Conservation (phyloP, 2,797 vertebrate species). For the Phataginus tetradactyla region DNA sequence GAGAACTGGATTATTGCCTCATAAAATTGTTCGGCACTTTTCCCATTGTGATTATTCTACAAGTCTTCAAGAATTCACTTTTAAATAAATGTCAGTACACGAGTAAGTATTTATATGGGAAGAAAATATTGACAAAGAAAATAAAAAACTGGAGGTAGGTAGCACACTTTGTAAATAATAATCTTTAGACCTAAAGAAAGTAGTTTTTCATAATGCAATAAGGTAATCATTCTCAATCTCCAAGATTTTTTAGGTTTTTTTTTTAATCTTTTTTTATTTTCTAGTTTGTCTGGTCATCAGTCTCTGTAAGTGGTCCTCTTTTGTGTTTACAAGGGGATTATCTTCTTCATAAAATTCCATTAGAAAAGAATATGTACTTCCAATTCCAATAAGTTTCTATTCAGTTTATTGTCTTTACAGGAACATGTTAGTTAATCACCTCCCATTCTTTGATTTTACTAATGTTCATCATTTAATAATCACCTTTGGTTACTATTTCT, state of each 20-base stretch:
- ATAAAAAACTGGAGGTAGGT: not conserved
- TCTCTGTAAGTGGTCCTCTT: not conserved
- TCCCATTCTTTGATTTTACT: not conserved
- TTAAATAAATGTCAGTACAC: conserved; percentile 74
- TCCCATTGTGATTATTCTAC: conserved; percentile 63
- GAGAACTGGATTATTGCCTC: conserved; percentile 71
- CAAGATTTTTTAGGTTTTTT: not conserved
- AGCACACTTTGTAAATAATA: not conserved
- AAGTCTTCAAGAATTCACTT: conserved; percentile 63
- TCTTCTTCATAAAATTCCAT: not conserved
- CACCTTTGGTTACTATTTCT: not conserved
- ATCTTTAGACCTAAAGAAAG: not conserved
- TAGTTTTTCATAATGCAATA: not conserved
- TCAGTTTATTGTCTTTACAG: not conserved
- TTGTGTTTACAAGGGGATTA: not conserved
- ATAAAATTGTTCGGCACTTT: conserved; percentile 72
- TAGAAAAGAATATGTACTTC: not conserved
- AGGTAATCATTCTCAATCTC: not conserved
- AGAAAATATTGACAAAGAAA: conserved; percentile 17
- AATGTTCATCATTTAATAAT: not conserved
- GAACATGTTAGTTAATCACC: not conserved
- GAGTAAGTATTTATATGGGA: conserved; percentile 6
- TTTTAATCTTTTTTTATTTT: not conserved
- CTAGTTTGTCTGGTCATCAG: not conserved
- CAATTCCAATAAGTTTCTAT: not conserved